Conservation (phyloP, 2,888 invertebrate genomes). For the Acronicta psi region DNA sequence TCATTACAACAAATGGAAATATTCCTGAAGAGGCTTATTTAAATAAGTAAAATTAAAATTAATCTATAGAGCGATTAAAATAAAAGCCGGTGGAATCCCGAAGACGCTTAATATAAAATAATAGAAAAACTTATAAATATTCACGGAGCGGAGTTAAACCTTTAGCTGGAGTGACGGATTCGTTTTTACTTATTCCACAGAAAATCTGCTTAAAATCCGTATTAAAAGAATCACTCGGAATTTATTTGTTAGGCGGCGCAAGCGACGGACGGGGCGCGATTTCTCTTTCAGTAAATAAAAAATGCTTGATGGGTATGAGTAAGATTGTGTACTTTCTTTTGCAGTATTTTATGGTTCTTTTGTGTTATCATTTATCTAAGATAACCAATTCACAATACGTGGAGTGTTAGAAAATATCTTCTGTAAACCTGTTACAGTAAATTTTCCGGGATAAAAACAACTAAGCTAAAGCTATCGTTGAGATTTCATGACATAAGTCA, state of each 20-base stretch:
- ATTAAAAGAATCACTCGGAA: conserved; percentile 89
- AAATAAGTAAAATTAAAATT: conserved; percentile 71
- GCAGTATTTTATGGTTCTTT: no score
- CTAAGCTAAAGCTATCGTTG: neutral
- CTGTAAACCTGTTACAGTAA: no score
- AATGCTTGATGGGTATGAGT: neutral
- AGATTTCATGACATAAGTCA: no score
- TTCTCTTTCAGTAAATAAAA: neutral
- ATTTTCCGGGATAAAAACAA: no score
- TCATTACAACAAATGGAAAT: conserved; percentile 45
- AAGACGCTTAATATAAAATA: conserved; percentile 84
- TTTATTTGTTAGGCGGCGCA: conserved; percentile 77
- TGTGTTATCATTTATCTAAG: no score
- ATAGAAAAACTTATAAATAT: conserved; percentile 89
- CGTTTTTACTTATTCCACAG: conserved; percentile 89
- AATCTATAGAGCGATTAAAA: conserved; percentile 77
- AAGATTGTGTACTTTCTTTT: no score
- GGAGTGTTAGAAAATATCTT: no score
- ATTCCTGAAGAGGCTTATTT: conserved; percentile 60
- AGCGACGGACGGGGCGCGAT: conserved; percentile 49
- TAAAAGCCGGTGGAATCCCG: conserved; percentile 69
- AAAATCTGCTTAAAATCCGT: conserved; percentile 89
- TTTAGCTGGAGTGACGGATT: conserved; percentile 86
- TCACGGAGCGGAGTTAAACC: conserved; percentile 83
- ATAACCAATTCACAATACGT: no score